Conservation (phyloP, 2,888 invertebrate species). For the Dasysyrphus tricinctus region DNA sequence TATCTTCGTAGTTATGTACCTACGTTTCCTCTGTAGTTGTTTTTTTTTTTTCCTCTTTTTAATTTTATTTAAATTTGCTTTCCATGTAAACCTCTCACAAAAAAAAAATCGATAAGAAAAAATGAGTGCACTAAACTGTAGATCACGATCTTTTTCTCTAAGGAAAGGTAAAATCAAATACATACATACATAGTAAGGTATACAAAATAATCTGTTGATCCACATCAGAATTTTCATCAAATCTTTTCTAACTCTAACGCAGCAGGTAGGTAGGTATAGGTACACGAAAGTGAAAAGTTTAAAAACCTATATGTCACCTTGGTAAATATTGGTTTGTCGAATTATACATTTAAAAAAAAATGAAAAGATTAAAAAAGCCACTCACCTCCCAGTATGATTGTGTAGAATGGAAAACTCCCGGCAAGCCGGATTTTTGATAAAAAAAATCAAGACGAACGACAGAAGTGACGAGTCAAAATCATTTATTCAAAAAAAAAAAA, state of each 20-base stretch:
- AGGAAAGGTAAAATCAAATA: slow-evolving; percentile 12
- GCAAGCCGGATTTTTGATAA: slow-evolving; percentile 29
- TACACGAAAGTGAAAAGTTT: slow-evolving; percentile 26
- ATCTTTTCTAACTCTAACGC: slow-evolving; percentile 27
- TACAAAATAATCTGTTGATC: slow-evolving; percentile 29
- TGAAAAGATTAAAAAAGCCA: slow-evolving; percentile 55
- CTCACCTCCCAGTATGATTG: slow-evolving; percentile 46
- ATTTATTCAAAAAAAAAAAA: not conserved
- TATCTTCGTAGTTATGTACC: not conserved
- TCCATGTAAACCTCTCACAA: slow-evolving; percentile 8
- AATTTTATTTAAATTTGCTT: slow-evolving; percentile 39
- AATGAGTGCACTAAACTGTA: slow-evolving; percentile 60
- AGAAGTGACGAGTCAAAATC: slow-evolving; percentile 19
- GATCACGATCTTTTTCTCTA: slow-evolving; percentile 47
- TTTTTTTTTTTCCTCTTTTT: slow-evolving; percentile 1
- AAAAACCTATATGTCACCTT: slow-evolving; percentile 42
- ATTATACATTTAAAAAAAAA: slow-evolving; percentile 29
- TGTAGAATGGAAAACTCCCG: slow-evolving; percentile 39
- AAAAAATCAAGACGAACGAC: slow-evolving; percentile 9
- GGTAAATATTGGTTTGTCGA: slow-evolving; percentile 64
- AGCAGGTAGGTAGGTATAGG: slow-evolving; percentile 36
- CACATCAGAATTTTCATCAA: slow-evolving; percentile 36
- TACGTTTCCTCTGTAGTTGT: not conserved
- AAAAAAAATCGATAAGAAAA: slow-evolving; percentile 29
- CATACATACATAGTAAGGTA: not conserved